phyloP scores from a whole-genome alignment of 1,140 invertebrate species.

The Arctopsyche grandis region DNA sequence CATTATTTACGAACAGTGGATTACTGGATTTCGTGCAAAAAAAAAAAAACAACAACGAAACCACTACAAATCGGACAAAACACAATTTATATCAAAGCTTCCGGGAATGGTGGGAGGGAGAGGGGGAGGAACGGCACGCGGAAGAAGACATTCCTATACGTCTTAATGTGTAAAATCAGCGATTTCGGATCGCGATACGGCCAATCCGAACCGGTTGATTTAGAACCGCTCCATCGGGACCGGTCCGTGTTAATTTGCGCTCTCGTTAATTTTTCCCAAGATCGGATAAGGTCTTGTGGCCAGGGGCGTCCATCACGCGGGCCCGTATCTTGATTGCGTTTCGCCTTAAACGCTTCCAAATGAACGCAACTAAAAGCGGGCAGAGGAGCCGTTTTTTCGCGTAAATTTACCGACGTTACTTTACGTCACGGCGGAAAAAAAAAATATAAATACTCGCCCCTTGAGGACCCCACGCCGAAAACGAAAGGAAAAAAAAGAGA shows the following conservation, averaged over 20 bases:
- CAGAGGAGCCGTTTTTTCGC: constrained; percentile 44
- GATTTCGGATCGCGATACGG: too few relatives aligned
- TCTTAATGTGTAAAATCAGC: too few relatives aligned
- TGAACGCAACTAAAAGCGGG: constrained; percentile 17
- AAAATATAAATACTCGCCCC: constrained; percentile 48
- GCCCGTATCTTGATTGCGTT: constrained; percentile 23
- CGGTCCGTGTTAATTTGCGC: constrained; percentile 18
- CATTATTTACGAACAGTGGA: too few relatives aligned
- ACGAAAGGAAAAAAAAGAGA: neutral
- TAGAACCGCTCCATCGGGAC: neutral
- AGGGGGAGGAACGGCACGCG: too few relatives aligned
- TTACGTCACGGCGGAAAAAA: constrained; percentile 40
- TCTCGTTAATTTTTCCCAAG: constrained; percentile 22
- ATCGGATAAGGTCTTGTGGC: constrained; percentile 17
- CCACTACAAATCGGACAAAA: too few relatives aligned
- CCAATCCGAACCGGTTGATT: neutral
- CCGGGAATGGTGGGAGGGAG: too few relatives aligned
- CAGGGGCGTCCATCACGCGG: constrained; percentile 5
- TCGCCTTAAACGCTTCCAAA: constrained; percentile 13
- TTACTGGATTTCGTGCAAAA: too few relatives aligned
- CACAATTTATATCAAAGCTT: too few relatives aligned
- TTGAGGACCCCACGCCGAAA: constrained; percentile 17
- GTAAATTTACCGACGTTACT: constrained; percentile 49
- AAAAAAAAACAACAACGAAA: too few relatives aligned
- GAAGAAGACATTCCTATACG: too few relatives aligned